phyloP scores from a whole-genome alignment of 2,797 vertebrate genomes.

The Pseudochirops cupreus region DNA sequence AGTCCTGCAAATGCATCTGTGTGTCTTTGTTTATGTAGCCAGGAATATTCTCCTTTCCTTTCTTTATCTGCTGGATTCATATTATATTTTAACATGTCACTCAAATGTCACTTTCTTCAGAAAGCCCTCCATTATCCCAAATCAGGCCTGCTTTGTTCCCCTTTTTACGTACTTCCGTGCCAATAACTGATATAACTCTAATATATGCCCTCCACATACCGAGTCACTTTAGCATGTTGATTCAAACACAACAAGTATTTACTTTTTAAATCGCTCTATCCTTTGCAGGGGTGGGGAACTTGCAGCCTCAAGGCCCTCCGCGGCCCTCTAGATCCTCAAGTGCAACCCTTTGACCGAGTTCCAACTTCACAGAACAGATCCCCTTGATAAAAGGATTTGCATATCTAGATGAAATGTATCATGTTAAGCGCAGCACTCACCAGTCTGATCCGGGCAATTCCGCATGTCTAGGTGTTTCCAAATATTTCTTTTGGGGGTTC shows the following conservation, averaged over 20 bases:
- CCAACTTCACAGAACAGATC: too few species aligned
- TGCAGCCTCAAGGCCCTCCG: too few species aligned
- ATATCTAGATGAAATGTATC: constrained; percentile 33
- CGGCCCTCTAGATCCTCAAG: too few species aligned
- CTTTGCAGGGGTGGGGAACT: not conserved
- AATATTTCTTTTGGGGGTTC: constrained; percentile 52
- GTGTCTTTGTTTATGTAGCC: too few species aligned
- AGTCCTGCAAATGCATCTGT: too few species aligned
- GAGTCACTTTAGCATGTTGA: not conserved
- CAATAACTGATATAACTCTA: not conserved
- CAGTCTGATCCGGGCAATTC: constrained; percentile 27
- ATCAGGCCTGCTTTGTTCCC: not conserved
- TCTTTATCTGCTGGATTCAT: not conserved
- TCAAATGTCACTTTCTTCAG: not conserved
- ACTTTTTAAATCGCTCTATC: not conserved
- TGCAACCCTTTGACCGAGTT: too few species aligned
- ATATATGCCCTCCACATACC: not conserved
- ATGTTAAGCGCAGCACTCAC: not conserved
- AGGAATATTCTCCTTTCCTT: not conserved
- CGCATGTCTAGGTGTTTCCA: constrained; percentile 43
- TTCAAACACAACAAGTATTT: not conserved
- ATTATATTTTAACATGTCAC: not conserved
- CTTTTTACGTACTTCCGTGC: not conserved
- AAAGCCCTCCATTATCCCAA: not conserved
- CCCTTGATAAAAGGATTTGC: too few species aligned